Conservation (phyloP, 2,113 vertebrate genomes). For the Uropsilus gracilis region DNA sequence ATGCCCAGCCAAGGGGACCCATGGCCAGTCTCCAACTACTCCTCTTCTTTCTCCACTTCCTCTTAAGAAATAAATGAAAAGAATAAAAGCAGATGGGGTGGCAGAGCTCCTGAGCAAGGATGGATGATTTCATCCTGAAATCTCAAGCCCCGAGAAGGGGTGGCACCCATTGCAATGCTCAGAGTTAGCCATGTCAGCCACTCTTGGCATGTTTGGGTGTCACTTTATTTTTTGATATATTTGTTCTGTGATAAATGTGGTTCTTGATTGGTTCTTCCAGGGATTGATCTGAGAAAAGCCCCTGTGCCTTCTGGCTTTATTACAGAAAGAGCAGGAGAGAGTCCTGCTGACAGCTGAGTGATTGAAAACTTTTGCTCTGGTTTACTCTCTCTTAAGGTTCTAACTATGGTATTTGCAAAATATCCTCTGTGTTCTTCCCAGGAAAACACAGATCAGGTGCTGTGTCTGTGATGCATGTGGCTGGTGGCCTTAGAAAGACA, state of each 20-base stretch:
- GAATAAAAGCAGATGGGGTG: not conserved
- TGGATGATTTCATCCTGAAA: too few species aligned
- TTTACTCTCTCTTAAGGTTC: not conserved
- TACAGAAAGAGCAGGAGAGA: not conserved
- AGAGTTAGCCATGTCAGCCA: not conserved
- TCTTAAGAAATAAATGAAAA: not conserved
- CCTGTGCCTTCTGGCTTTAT: not conserved
- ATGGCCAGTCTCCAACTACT: not conserved
- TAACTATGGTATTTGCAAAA: not conserved
- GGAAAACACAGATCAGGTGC: not conserved
- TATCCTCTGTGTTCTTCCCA: not conserved
- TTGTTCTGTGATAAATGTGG: not conserved
- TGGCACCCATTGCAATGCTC: not conserved
- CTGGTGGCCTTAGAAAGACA: not conserved
- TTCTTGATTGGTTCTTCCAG: not conserved
- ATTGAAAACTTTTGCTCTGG: not conserved
- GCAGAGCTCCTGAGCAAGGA: not conserved
- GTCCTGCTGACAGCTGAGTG: not conserved
- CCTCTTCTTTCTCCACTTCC: not conserved
- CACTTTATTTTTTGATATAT: not conserved
- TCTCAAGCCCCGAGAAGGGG: not conserved
- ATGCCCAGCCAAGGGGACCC: not conserved
- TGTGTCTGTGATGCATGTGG: not conserved
- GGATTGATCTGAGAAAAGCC: not conserved
- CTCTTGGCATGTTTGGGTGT: not conserved